Conservation (phyloP, 2,797 vertebrate species). For the Acestrorhynchus altus region DNA sequence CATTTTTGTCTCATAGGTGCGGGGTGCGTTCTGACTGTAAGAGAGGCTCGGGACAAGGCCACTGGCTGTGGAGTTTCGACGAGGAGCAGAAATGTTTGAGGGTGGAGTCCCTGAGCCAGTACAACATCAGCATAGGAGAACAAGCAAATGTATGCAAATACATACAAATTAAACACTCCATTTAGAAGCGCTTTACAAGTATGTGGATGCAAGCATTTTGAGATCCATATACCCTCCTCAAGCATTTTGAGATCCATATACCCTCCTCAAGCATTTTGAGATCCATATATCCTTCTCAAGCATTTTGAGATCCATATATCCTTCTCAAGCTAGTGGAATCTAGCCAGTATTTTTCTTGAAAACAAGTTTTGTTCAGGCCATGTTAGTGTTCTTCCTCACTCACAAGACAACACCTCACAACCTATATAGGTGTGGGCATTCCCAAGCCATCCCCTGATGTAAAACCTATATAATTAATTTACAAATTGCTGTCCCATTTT, state of each 20-base stretch:
- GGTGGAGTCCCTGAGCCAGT: constrained; percentile 83
- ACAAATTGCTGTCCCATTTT: no score
- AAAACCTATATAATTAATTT: no score
- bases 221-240: not conserved
- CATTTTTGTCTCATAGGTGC: constrained; percentile 77
- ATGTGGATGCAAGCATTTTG: not conserved
- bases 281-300: not conserved
- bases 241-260: no score
- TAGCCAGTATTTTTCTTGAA: no score
- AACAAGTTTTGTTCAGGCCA: no score
- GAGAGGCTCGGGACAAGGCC: constrained; percentile 79
- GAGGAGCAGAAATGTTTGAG: constrained; percentile 83
- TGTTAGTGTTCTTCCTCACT: no score
- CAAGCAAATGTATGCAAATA: constrained; percentile 81
- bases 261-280: not conserved
- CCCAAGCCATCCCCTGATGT: no score
- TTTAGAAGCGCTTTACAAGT: not conserved
- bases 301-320: no score
- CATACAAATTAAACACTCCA: not conserved
- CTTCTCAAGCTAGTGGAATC: no score
- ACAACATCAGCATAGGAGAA: constrained; percentile 91
- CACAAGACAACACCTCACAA: no score
- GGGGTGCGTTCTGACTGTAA: constrained; percentile 86
- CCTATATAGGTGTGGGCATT: no score
- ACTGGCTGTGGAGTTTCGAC: constrained; percentile 93